These are phyloP conservation scores for Cyphomyrus plagiostoma DNA, from an alignment of 2,113 vertebrate genomes.

Conservation along the genomic window DNA sequence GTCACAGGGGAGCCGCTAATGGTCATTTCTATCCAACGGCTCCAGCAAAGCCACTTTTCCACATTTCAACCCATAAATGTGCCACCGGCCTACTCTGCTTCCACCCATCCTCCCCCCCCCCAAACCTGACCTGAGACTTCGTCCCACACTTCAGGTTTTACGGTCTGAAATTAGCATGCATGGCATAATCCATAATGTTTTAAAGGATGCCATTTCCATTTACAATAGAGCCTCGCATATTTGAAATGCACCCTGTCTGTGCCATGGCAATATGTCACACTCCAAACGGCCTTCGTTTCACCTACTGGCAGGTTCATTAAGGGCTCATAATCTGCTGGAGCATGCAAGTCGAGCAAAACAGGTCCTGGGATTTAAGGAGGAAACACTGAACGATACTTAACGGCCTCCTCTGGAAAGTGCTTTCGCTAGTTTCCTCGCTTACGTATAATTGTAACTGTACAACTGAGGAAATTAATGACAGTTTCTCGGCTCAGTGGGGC, in stretches of 20 bases:
- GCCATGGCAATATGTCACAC: background rate
- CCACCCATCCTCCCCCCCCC: background rate
- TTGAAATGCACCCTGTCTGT: background rate
- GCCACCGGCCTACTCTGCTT: background rate
- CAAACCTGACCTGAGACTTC: background rate
- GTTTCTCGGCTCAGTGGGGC: background rate
- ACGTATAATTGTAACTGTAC: background rate
- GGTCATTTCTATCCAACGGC: background rate
- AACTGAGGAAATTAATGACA: slow-evolving; percentile 1
- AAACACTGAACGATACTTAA: background rate
- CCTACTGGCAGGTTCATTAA: slow-evolving; percentile 10
- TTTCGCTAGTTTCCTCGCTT: background rate
- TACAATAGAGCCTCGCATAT: background rate
- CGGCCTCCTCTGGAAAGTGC: background rate
- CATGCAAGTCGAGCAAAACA: background rate
- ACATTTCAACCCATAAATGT: background rate
- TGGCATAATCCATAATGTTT: background rate
- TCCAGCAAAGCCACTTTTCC: background rate
- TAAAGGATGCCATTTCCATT: background rate
- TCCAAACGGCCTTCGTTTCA: background rate
- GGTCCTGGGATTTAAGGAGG: background rate
- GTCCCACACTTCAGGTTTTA: slow-evolving; percentile 13
- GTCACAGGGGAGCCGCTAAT: background rate
- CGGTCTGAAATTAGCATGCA: background rate
- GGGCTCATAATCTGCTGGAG: background rate